phyloP scores from a whole-genome alignment of 2,888 invertebrate species.

The Netelia melanura region DNA sequence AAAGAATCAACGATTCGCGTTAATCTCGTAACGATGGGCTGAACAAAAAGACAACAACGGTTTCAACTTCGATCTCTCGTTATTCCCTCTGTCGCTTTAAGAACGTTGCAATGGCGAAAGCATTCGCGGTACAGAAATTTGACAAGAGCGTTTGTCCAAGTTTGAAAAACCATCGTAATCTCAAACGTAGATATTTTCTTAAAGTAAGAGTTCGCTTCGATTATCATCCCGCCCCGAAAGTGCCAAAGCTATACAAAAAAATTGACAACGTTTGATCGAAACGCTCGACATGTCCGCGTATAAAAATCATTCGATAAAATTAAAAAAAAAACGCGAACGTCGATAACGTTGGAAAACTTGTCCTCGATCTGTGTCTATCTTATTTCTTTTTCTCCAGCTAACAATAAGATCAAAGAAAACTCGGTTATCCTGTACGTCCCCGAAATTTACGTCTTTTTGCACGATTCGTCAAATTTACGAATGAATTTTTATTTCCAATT shows the following conservation, averaged over 20 bases:
- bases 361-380: background rate
- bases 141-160: background rate
- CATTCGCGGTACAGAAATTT: too few species aligned
- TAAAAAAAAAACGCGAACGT: background rate
- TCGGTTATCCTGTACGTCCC: background rate
- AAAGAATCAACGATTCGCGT: background rate
- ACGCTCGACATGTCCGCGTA: too few species aligned
- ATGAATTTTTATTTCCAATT: background rate
- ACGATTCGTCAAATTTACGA: background rate
- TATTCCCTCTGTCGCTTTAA: background rate
- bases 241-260: constrained; percentile 1
- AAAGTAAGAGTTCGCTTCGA: too few species aligned
- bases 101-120: background rate
- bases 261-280: background rate
- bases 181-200: background rate
- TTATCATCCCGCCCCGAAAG: background rate
- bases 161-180: background rate
- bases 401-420: background rate
- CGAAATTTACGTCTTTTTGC: background rate
- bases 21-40: background rate
- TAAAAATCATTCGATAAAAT: background rate
- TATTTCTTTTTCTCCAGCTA: background rate
- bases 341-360: background rate
- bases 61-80: background rate
- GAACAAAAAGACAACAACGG: background rate